Evolutionary conservation across 2,113 vertebrate genomes (phyloP), one percentile per base, ranked within the genome.

Genomic region (Hystrix brachyura): DNA sequence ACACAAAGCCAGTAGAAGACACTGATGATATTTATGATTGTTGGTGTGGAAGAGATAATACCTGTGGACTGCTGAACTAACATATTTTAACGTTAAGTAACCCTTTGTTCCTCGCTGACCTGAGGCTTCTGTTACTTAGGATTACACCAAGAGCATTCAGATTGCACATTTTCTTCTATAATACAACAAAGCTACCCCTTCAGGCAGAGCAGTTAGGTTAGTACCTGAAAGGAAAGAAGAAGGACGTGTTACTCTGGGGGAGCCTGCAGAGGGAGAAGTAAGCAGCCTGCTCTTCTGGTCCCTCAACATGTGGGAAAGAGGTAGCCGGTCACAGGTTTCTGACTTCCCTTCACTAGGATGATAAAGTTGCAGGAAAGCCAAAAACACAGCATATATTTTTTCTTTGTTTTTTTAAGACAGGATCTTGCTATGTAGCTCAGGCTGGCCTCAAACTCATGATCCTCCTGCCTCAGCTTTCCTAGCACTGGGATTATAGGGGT

Each of bases 1-100:
- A 53, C 10, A 78, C 6, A 87, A 21, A 89, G 2, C 55, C 91
- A 67, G 62, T 57, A 91, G 91, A 93, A 94, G 67, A 10, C 51
- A 84, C 19, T 7, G 5, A 25, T 67, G 46, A 21, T 11, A 21
- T 59, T 86, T 67, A 59, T 46, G 71, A 51, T 59, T 74, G 51
- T 87, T 87, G 71, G 34, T 88, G 15, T 88, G 23, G 46, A 90
- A 69, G 27, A 3, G 12, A 51, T 74, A 57, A 21, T 19, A 81
- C 25, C 2, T 34, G 43, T 87, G 38, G 67, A 32, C 17, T 62
- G n/a, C 21, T 92, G 87, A 76, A 67, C 64, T 15, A 64, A 65
- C 89, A 21, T 32, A 29, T 89, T 93, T 96, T 85, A 17, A 27
- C 59, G 38, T 57, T 86, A 62, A 93, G 83, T 92, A 79, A 84